Evolutionary conservation across 2,888 invertebrate species (phyloP).

Genomic region (Bombyx huttoni): DNA sequence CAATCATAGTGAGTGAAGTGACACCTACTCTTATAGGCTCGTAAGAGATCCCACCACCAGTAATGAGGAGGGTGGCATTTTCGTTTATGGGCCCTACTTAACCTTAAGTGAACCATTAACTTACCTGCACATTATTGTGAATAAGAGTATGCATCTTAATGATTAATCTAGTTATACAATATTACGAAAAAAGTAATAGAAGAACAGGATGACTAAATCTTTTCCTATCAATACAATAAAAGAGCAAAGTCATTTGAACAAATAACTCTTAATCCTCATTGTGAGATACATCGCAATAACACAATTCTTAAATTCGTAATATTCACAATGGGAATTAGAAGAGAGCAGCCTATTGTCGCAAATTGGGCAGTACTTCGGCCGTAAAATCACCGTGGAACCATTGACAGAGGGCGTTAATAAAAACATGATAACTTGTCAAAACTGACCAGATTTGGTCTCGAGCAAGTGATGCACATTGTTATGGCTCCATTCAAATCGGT

Average conservation of each 20-base stretch:
- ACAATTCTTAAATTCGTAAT: conserved; percentile 47
- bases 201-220: conserved; percentile 31
- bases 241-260: conserved; percentile 55
- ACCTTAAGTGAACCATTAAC: too few species aligned
- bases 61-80: too few species aligned
- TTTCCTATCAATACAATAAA: conserved; percentile 25
- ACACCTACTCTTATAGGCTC: too few species aligned
- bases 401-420: conserved; percentile 62
- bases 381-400: conserved; percentile 47
- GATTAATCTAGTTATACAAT: conserved; percentile 21
- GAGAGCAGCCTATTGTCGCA: conserved; percentile 53
- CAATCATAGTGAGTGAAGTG: too few species aligned
- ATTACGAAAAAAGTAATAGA: conserved; percentile 12
- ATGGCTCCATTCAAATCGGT: conserved; percentile 52
- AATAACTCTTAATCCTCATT: conserved; percentile 63
- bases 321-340: conserved; percentile 60
- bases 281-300: conserved; percentile 51
- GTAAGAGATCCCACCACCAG: too few species aligned
- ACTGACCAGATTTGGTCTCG: conserved; percentile 64
- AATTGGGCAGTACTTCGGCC: conserved; percentile 57
- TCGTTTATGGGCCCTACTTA: too few species aligned
- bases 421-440: conserved; percentile 71
- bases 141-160: too few species aligned
- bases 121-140: too few species aligned
- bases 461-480: conserved; percentile 64